Evolutionary conservation across 1,140 invertebrate genomes (phyloP).

Genomic region (Platyscapa corneri): DNA sequence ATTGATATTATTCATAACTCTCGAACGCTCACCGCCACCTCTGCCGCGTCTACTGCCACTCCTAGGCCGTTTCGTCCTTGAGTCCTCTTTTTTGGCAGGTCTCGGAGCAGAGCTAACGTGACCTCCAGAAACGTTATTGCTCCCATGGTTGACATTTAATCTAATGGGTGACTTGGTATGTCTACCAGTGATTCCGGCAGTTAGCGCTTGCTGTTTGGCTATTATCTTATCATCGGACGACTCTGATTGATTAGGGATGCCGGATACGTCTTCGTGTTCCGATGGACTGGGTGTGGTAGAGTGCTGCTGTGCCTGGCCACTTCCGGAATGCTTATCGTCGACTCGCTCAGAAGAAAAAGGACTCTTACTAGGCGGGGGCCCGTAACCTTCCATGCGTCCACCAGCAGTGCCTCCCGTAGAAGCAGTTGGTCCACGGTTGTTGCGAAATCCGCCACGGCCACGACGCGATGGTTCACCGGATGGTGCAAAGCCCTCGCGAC

Average conservation of each 20-base stretch:
- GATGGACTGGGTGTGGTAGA: constrained; percentile 57
- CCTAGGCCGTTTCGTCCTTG: constrained; percentile 64
- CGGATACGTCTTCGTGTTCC: constrained; percentile 69
- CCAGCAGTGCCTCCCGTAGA: constrained; percentile 60
- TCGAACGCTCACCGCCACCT: constrained; percentile 27
- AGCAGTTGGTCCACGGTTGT: constrained; percentile 69
- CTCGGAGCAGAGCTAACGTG: constrained; percentile 52
- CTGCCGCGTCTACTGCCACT: constrained; percentile 66
- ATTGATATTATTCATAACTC: constrained; percentile 50
- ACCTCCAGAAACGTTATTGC: constrained; percentile 3
- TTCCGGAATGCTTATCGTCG: constrained; percentile 60
- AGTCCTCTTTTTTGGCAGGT: constrained; percentile 64
- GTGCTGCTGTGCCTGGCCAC: constrained; percentile 53
- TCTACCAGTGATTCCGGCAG: constrained; percentile 78
- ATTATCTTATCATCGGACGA: constrained; percentile 80
- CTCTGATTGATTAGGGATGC: constrained; percentile 69
- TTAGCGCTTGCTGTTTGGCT: constrained; percentile 80
- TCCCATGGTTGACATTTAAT: constrained; percentile 54
- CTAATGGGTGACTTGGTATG: constrained; percentile 67
- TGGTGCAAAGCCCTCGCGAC: constrained; percentile 81
- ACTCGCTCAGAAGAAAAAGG: constrained; percentile 77
- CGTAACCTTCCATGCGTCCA: constrained; percentile 82
- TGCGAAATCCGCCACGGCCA: constrained; percentile 79
- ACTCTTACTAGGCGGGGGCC: constrained; percentile 84
- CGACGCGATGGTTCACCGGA: constrained; percentile 87